These are phyloP conservation scores for Pagetopsis macropterus DNA, from an alignment of 2,797 vertebrate genomes.

Conservation along the genomic window DNA sequence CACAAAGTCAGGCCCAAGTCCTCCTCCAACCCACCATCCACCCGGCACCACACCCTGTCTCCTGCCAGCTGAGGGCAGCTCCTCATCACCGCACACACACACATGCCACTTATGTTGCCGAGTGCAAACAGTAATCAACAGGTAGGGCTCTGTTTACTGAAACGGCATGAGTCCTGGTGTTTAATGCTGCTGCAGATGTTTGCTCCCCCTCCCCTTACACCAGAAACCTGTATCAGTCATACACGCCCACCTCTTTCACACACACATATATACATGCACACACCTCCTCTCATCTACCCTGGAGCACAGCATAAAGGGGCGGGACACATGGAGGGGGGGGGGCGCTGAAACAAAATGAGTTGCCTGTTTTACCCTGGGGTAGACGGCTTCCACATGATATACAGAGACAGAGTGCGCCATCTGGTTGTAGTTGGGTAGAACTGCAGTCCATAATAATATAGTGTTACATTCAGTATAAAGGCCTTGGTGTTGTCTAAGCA, in stretches of 20 bases:
- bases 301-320: slow-evolving; percentile 31
- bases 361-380: slow-evolving; percentile 14
- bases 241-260: slow-evolving; percentile 33
- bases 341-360: slow-evolving; percentile 49
- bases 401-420: slow-evolving; percentile 48
- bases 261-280: slow-evolving; percentile 25
- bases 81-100: slow-evolving; percentile 37
- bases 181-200: slow-evolving; percentile 44
- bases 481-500: background rate
- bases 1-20: slow-evolving; percentile 15
- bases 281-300: slow-evolving; percentile 32
- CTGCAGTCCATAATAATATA: slow-evolving; percentile 22
- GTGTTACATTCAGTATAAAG: background rate
- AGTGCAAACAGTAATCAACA: slow-evolving; percentile 47
- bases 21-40: slow-evolving; percentile 16
- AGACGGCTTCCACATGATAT: background rate
- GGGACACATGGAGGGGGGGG: slow-evolving; percentile 12
- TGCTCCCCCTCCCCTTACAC: background rate
- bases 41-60: slow-evolving; percentile 58
- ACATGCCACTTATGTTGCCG: slow-evolving; percentile 45
- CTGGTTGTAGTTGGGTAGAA: slow-evolving; percentile 49
- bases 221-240: slow-evolving; percentile 39
- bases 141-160: slow-evolving; percentile 50
- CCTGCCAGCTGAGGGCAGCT: slow-evolving; percentile 29
- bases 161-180: slow-evolving; percentile 1